These are phyloP conservation scores for Hippoglossus stenolepis DNA, from an alignment of 2,113 vertebrate genomes.

Conservation along the genomic window DNA sequence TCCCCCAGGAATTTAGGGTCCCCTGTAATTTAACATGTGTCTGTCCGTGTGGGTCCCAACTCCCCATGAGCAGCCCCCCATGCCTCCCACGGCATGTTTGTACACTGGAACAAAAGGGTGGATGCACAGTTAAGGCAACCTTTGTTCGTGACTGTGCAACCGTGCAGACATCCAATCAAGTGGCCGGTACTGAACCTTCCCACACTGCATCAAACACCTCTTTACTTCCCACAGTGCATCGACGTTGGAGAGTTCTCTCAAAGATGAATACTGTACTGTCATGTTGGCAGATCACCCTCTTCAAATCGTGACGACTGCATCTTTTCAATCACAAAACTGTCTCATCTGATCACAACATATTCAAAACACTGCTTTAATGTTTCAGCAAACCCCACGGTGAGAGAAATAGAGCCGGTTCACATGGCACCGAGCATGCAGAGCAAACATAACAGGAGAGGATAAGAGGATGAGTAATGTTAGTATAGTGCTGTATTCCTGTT, in stretches of 20 bases:
- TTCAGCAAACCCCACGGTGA: not conserved
- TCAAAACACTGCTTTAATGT: not conserved
- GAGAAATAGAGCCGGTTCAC: conserved; percentile 34
- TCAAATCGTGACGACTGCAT: not conserved
- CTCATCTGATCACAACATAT: not conserved
- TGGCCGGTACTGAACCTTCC: conserved; percentile 60
- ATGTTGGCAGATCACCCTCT: conserved; percentile 1
- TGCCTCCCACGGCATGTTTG: conserved; percentile 64
- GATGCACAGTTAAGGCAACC: conserved; percentile 79
- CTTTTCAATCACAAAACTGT: conserved; percentile 5
- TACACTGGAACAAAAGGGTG: conserved; percentile 76
- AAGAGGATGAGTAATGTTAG: conserved; percentile 67
- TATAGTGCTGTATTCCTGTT: conserved; percentile 58
- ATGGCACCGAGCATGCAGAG: conserved; percentile 43
- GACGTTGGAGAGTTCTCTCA: conserved; percentile 35
- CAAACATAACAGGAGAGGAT: conserved; percentile 56
- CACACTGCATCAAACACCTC: conserved; percentile 59
- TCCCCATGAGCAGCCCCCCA: conserved; percentile 11
- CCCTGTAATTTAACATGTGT: conserved; percentile 64
- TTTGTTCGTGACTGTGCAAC: conserved; percentile 83
- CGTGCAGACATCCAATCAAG: conserved; percentile 78
- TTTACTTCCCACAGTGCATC: conserved; percentile 61
- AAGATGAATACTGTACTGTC: conserved; percentile 11
- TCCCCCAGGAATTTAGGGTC: conserved; percentile 55
- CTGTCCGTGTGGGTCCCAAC: conserved; percentile 53